Conservation (phyloP, 92 coral and sea anemone species). For the Isaurus tuberculatus region DNA sequence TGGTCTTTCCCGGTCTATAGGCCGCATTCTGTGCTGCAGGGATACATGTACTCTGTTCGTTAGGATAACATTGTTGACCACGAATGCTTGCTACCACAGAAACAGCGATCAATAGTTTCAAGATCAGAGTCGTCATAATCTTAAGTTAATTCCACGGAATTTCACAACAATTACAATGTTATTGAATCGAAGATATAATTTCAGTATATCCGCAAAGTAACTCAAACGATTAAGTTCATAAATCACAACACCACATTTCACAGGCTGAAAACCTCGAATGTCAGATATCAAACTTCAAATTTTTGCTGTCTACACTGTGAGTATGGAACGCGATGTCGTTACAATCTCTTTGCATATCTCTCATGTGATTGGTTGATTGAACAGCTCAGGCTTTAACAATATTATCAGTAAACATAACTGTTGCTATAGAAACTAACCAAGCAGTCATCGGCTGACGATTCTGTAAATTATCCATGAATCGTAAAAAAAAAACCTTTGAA, state of each 20-base stretch:
- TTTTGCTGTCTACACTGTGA: slow-evolving; percentile 15
- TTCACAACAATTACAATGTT: neutral
- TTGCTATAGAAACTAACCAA: slow-evolving; percentile 36
- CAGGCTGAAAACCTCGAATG: slow-evolving; percentile 1
- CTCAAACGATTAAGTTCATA: neutral
- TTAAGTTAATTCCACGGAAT: neutral
- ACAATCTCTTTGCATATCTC: slow-evolving; percentile 25
- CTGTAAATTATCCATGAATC: no score
- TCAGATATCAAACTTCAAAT: slow-evolving; percentile 30
- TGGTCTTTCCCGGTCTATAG: slow-evolving; percentile 10
- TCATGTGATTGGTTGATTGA: slow-evolving; percentile 40
- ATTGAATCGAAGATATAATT: neutral
- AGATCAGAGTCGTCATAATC: slow-evolving; percentile 38
- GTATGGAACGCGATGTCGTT: slow-evolving; percentile 51
- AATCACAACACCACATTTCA: neutral
- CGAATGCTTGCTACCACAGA: neutral
- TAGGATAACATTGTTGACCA: slow-evolving; percentile 28
- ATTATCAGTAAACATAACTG: slow-evolving; percentile 41
- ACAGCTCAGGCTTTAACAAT: slow-evolving; percentile 14
- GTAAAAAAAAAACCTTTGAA: no score
- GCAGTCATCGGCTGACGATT: neutral
- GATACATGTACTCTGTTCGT: slow-evolving; percentile 45
- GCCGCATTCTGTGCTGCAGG: slow-evolving; percentile 79
- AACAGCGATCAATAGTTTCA: slow-evolving; percentile 9
- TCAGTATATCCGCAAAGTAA: neutral